These are phyloP conservation scores for Belgica antarctica DNA, from an alignment of 2,888 invertebrate genomes.

Conservation along the genomic window DNA sequence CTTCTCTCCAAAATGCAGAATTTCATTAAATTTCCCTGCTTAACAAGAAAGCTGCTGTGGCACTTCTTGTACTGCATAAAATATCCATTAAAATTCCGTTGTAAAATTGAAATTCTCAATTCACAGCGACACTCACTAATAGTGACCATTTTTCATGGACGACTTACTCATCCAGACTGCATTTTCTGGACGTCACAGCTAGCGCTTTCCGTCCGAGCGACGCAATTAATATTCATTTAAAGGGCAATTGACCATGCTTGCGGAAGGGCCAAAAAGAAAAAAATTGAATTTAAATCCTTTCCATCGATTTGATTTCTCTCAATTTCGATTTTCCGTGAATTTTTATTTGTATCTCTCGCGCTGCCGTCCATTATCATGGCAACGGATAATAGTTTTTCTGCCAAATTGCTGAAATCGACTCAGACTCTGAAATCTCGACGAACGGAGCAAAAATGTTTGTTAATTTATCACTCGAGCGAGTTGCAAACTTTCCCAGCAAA, in stretches of 20 bases:
- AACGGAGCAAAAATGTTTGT: slow-evolving; percentile 22
- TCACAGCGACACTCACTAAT: not conserved
- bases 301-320: slow-evolving; percentile 38
- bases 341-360: not conserved
- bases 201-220: not conserved
- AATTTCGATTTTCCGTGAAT: not conserved
- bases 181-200: no score
- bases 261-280: slow-evolving; percentile 5
- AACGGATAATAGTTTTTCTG: not conserved
- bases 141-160: slow-evolving; percentile 39
- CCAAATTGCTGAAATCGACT: slow-evolving; percentile 7
- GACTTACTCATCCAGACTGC: slow-evolving; percentile 16
- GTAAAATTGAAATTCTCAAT: slow-evolving; percentile 34
- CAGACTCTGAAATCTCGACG: not conserved
- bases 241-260: slow-evolving; percentile 39
- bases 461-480: slow-evolving; percentile 11
- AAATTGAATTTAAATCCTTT: slow-evolving; percentile 44
- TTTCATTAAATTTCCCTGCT: slow-evolving; percentile 20
- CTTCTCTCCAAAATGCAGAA: slow-evolving; percentile 16
- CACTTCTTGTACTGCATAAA: slow-evolving; percentile 20
- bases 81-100: slow-evolving; percentile 38
- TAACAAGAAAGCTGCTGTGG: not conserved
- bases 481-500: not conserved
- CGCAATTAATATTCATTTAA: slow-evolving; percentile 43
- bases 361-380: no score